phyloP scores from a whole-genome alignment of 2,888 invertebrate species.

The Erannis defoliaria region DNA sequence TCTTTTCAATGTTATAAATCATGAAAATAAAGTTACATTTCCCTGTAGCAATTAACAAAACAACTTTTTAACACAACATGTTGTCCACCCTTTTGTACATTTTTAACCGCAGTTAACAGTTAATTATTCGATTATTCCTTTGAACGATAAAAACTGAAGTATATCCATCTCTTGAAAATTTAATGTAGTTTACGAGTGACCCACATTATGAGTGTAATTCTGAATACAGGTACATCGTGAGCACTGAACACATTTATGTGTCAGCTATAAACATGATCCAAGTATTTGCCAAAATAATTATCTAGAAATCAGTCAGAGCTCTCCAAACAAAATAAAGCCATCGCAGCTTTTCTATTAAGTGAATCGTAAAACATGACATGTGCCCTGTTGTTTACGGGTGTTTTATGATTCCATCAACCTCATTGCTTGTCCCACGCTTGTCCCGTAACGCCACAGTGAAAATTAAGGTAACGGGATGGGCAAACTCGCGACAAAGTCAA shows the following conservation, averaged over 20 bases:
- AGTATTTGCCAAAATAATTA: slow-evolving; percentile 10
- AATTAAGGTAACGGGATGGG: background rate
- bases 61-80: too few relatives aligned
- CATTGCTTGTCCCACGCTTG: slow-evolving; percentile 18
- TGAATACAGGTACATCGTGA: background rate
- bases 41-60: too few relatives aligned
- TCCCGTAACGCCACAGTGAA: slow-evolving; percentile 16
- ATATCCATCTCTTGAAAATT: too few relatives aligned
- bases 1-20: too few relatives aligned
- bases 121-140: too few relatives aligned
- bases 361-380: slow-evolving; percentile 31
- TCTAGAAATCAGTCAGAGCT: slow-evolving; percentile 15
- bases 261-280: background rate
- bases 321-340: slow-evolving; percentile 28
- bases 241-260: background rate
- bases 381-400: slow-evolving; percentile 28
- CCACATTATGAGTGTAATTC: background rate
- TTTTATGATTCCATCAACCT: slow-evolving; percentile 28
- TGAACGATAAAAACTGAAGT: too few relatives aligned
- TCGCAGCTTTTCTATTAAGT: slow-evolving; percentile 26
- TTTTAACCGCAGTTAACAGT: too few relatives aligned
- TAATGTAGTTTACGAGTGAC: too few relatives aligned
- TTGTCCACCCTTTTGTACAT: too few relatives aligned
- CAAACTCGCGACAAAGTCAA: background rate
- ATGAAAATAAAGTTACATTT: too few relatives aligned